Evolutionary conservation across 2,113 vertebrate genomes (phyloP).

Genomic region (Sinosuthora webbiana): DNA sequence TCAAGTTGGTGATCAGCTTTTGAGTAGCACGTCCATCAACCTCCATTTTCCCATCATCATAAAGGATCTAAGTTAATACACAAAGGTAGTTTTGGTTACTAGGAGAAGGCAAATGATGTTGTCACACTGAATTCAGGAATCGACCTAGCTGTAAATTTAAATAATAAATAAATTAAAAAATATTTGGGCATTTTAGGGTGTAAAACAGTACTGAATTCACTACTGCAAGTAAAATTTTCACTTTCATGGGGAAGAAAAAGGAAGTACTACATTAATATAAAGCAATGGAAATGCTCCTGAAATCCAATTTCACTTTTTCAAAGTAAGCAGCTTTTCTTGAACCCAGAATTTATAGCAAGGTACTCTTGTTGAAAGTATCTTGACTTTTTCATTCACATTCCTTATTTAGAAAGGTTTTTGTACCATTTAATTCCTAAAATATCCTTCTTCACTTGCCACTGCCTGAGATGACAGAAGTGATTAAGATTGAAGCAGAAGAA

Average conservation of each 20-base stretch:
- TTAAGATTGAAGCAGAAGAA: neutral
- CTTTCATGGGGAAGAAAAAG: neutral
- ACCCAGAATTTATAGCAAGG: neutral
- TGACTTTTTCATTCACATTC: neutral
- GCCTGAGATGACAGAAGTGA: neutral
- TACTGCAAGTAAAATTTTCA: neutral
- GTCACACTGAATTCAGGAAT: neutral
- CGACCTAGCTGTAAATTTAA: neutral
- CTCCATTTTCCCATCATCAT: slow-evolving; percentile 97
- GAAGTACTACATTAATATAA: neutral
- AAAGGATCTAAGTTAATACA: slow-evolving; percentile 85
- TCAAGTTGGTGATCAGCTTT: slow-evolving; percentile 95
- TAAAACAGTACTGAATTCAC: neutral
- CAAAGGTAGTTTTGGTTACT: neutral
- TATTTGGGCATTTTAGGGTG: neutral
- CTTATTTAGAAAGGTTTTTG: neutral
- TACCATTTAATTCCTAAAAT: neutral
- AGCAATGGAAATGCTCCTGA: neutral
- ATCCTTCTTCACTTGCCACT: neutral
- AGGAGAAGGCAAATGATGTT: neutral
- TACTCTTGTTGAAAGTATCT: neutral
- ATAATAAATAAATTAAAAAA: neutral
- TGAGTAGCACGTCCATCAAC: slow-evolving; percentile 94
- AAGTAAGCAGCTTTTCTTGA: neutral
- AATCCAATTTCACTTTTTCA: neutral